Evolutionary conservation across 2,888 invertebrate species (phyloP).

Genomic region (Dryobotodes eremita): DNA sequence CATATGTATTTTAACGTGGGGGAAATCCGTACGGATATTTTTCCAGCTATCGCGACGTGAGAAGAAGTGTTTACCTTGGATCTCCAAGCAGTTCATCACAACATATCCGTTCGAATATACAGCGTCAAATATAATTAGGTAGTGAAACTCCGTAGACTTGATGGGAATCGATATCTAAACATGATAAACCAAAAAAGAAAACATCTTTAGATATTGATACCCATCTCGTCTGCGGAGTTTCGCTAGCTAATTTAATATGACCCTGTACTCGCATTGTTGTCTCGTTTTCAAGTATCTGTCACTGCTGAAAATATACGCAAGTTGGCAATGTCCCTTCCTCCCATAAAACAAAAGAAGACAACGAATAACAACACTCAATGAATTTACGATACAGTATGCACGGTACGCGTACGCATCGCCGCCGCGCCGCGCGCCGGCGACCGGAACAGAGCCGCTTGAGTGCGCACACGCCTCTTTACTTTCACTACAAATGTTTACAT

Average conservation of each 20-base stretch:
- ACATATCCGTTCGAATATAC: neutral
- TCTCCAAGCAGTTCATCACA: neutral
- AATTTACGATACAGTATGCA: slow-evolving; percentile 10
- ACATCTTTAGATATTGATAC: too few relatives aligned
- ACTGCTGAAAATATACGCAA: neutral
- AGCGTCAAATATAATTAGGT: neutral
- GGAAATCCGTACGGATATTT: neutral
- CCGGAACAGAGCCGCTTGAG: slow-evolving; percentile 54
- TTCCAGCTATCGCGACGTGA: neutral
- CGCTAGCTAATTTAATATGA: neutral
- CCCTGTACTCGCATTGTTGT: neutral
- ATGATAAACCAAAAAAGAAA: too few relatives aligned
- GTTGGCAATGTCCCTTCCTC: neutral
- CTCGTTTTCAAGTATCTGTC: neutral
- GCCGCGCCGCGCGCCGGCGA: neutral
- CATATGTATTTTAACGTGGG: neutral
- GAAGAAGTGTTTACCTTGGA: neutral
- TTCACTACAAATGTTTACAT: slow-evolving; percentile 46
- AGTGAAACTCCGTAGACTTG: neutral
- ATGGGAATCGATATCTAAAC: neutral
- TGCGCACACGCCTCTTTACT: slow-evolving; percentile 42
- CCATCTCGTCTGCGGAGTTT: neutral
- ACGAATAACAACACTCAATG: slow-evolving; percentile 4
- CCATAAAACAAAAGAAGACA: neutral
- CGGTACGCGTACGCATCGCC: slow-evolving; percentile 19